Percentiles rank a stretch among this genome's conserved stretches.
Conservation (phyloP, 1,140 invertebrate genomes). For the Mamestra configurata region DNA sequence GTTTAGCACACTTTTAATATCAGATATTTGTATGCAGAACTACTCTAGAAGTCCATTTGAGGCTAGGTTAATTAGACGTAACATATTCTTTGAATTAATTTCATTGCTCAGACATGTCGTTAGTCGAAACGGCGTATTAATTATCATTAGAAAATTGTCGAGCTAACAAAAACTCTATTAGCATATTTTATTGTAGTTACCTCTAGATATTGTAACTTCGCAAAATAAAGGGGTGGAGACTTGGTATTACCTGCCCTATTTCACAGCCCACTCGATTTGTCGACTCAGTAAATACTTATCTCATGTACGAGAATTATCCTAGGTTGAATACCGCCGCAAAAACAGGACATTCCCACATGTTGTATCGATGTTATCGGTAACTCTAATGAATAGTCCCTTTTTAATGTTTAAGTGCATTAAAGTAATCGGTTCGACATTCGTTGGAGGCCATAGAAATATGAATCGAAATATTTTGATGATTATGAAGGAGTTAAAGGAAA, state of each 20-base stretch:
- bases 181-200: background rate
- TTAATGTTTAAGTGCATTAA: slow-evolving; percentile 1
- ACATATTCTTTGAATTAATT: slow-evolving; percentile 33
- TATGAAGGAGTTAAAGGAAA: background rate
- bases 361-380: slow-evolving; percentile 19
- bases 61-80: slow-evolving; percentile 1
- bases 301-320: slow-evolving; percentile 29
- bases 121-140: background rate
- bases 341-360: slow-evolving; percentile 7
- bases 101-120: slow-evolving; percentile 8
- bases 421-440: background rate
- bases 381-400: slow-evolving; percentile 14
- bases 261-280: slow-evolving; percentile 23
- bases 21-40: background rate
- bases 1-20: background rate
- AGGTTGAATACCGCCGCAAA: slow-evolving; percentile 13
- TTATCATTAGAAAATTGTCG: slow-evolving; percentile 23
- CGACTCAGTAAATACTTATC: slow-evolving; percentile 18
- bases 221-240: slow-evolving; percentile 39
- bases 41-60: background rate
- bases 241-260: slow-evolving; percentile 18
- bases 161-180: background rate
- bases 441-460: background rate
- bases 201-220: no score
- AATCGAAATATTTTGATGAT: slow-evolving; percentile 11